Conservation (phyloP, 2,888 invertebrate genomes). For the Lutraria lutraria region DNA sequence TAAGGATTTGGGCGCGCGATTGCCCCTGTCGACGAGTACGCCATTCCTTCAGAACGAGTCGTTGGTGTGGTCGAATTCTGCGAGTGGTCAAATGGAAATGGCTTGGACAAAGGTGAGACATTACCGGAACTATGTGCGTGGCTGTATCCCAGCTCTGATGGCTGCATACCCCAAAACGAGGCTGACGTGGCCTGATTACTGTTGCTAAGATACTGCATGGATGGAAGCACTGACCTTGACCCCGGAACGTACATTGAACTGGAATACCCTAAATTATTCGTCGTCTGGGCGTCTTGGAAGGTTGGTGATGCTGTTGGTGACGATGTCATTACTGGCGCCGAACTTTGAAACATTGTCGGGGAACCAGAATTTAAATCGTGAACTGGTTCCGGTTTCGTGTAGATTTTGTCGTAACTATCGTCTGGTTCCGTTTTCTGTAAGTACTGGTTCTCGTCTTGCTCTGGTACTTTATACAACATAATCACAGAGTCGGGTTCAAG, state of each 20-base stretch:
- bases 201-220: conserved; percentile 70
- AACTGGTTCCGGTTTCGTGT: conserved; percentile 54
- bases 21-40: conserved; percentile 48
- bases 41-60: conserved; percentile 55
- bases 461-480: conserved; percentile 68
- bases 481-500: conserved; percentile 37
- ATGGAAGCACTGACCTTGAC: conserved; percentile 66
- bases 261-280: conserved; percentile 61
- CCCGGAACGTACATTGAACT: conserved; percentile 70
- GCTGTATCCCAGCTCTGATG: conserved; percentile 62
- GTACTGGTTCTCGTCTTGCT: conserved; percentile 53
- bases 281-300: conserved; percentile 60
- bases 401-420: conserved; percentile 59
- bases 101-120: conserved; percentile 59
- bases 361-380: conserved; percentile 49
- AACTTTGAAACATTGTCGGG: conserved; percentile 63
- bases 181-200: conserved; percentile 64
- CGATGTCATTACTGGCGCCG: conserved; percentile 57
- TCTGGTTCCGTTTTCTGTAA: conserved; percentile 55
- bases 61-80: conserved; percentile 61
- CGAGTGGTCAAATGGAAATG: conserved; percentile 61
- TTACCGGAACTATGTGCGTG: conserved; percentile 53
- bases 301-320: conserved; percentile 60
- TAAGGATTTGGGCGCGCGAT: conserved; percentile 67
- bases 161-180: conserved; percentile 70